These are phyloP conservation scores for Andrena haemorrhoa DNA, from an alignment of 2,888 invertebrate genomes.

Conservation along the genomic window DNA sequence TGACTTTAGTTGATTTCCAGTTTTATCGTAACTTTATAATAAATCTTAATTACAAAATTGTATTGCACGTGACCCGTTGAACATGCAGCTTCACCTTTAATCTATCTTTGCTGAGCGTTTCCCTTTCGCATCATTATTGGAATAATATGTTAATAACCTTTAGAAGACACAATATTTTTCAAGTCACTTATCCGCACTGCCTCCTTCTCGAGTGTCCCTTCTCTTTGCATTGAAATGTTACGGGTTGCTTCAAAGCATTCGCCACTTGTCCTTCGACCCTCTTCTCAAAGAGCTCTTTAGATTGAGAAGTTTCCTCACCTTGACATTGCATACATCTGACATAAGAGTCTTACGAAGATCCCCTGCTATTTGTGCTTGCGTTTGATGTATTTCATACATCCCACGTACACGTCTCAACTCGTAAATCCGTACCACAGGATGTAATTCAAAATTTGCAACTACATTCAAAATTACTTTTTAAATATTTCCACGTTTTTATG, in stretches of 20 bases:
- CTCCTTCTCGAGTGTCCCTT: slow-evolving; percentile 9
- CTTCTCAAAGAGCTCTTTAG: slow-evolving; percentile 59
- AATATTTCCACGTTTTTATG: background rate
- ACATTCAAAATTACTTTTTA: background rate
- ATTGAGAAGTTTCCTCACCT: slow-evolving; percentile 62
- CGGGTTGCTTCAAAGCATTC: slow-evolving; percentile 46
- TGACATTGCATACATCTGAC: slow-evolving; percentile 42
- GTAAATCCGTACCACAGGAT: background rate
- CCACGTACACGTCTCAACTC: background rate
- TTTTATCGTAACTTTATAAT: no score
- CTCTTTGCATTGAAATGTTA: slow-evolving; percentile 46
- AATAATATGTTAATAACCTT: slow-evolving; percentile 1
- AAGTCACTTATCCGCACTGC: slow-evolving; percentile 22
- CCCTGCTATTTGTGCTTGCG: slow-evolving; percentile 4
- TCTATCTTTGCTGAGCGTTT: no score
- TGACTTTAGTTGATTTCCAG: no score
- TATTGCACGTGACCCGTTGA: no score
- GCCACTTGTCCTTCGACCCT: slow-evolving; percentile 60
- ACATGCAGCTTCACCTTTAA: no score
- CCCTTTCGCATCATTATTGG: no score
- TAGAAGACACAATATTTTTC: background rate
- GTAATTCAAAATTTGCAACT: background rate
- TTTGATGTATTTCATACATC: background rate
- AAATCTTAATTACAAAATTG: no score
- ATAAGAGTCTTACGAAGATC: slow-evolving; percentile 30